Conservation (phyloP, 2,113 vertebrate genomes). For the Setophaga petechia region DNA sequence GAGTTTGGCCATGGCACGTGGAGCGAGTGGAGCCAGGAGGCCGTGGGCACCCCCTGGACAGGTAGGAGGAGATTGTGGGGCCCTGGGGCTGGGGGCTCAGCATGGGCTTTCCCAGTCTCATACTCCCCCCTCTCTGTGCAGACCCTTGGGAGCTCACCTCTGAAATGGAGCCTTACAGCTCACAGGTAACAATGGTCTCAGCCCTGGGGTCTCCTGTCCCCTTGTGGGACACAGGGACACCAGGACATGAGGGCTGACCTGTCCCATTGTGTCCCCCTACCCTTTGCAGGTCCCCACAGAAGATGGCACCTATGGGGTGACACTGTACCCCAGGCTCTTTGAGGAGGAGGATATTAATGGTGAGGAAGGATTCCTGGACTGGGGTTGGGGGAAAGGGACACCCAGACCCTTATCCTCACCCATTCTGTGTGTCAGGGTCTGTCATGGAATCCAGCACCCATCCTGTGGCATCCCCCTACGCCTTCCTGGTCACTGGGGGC, state of each 20-base stretch:
- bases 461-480: background rate
- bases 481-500: slow-evolving; percentile 47
- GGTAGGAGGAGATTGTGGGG: background rate
- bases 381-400: fast-evolving
- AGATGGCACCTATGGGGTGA: background rate
- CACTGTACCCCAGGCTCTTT: background rate
- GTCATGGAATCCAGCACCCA: background rate
- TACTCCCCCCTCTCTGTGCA: background rate
- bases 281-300: background rate
- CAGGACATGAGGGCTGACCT: background rate
- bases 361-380: background rate
- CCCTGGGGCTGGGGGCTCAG: background rate
- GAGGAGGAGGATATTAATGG: background rate
- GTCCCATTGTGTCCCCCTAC: background rate
- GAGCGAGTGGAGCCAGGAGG: slow-evolving; percentile 76
- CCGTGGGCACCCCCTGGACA: slow-evolving; percentile 68
- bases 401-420: background rate
- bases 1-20: slow-evolving; percentile 62
- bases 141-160: background rate
- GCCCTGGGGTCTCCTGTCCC: background rate
- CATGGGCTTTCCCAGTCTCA: background rate
- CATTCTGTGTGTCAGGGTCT: background rate
- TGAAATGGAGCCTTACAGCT: background rate
- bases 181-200: background rate
- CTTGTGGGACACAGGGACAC: background rate